phyloP scores from a whole-genome alignment of 2,113 vertebrate genomes.

The Picathartes gymnocephalus region DNA sequence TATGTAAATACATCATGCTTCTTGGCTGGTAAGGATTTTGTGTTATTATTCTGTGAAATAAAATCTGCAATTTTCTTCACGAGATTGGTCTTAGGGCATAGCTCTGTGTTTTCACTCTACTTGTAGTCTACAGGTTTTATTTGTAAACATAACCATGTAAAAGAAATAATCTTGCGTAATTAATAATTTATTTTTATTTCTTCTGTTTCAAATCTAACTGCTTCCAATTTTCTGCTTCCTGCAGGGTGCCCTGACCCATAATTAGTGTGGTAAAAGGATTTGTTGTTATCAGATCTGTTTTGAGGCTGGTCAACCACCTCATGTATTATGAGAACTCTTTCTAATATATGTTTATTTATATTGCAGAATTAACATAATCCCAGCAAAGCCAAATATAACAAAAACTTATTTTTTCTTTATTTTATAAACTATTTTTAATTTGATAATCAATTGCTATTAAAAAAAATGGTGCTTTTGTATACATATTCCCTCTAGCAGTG shows the following conservation, averaged over 20 bases:
- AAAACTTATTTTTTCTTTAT: not conserved
- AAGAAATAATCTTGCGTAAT: not conserved
- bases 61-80: not conserved
- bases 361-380: not conserved
- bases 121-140: not conserved
- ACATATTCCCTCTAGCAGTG: not conserved
- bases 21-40: not conserved
- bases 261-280: not conserved
- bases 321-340: not conserved
- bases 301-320: not conserved
- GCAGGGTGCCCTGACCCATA: not conserved
- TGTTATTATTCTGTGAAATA: not conserved
- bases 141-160: not conserved
- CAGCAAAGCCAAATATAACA: not conserved
- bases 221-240: not conserved
- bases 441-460: not conserved
- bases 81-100: not conserved
- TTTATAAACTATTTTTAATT: not conserved
- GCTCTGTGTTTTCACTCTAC: not conserved
- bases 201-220: not conserved
- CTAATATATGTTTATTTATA: not conserved
- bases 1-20: not conserved
- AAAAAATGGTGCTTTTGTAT: not conserved
- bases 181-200: slow-evolving; percentile 2
- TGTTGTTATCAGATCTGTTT: not conserved